Evolutionary conservation across 2,888 invertebrate genomes (phyloP).

Genomic region (Macropis europaea): DNA sequence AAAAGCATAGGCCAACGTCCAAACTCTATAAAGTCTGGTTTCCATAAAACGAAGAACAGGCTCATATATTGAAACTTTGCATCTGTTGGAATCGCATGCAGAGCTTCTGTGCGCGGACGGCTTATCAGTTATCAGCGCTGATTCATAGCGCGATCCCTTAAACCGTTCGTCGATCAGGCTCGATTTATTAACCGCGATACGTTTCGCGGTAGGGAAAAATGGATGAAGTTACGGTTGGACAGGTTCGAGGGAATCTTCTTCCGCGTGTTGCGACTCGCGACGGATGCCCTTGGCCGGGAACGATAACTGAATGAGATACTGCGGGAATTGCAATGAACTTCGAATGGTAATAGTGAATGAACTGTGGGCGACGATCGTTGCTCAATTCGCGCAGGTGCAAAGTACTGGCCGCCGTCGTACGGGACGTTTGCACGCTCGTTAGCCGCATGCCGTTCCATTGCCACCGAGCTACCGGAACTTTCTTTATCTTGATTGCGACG

Average conservation of each 20-base stretch:
- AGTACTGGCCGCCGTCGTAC: constrained; percentile 8
- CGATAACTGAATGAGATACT: constrained; percentile 20
- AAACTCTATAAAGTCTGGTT: too few relatives aligned
- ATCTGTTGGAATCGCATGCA: constrained; percentile 1
- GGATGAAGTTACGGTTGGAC: constrained; percentile 13
- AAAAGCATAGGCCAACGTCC: too few relatives aligned
- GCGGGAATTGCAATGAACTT: constrained; percentile 35
- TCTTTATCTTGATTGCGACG: constrained; percentile 17
- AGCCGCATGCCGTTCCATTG: background rate
- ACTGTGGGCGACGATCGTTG: constrained; percentile 49
- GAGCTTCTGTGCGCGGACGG: constrained; percentile 3
- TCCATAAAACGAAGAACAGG: background rate
- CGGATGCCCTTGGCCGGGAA: constrained; percentile 30
- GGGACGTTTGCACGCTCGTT: constrained; percentile 24
- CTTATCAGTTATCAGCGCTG: constrained; percentile 25
- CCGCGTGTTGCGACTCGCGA: constrained; percentile 9
- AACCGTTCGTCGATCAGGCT: constrained; percentile 16
- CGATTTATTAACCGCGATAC: constrained; percentile 32
- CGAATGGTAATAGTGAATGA: constrained; percentile 39
- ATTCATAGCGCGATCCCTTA: constrained; percentile 22
- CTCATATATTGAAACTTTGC: background rate
- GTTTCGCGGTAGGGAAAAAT: background rate
- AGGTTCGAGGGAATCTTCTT: constrained; percentile 15
- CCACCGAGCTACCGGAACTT: constrained; percentile 21
- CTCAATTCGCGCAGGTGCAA: constrained; percentile 45